phyloP scores from a whole-genome alignment of 2,113 vertebrate genomes.

The Plotosus lineatus region DNA sequence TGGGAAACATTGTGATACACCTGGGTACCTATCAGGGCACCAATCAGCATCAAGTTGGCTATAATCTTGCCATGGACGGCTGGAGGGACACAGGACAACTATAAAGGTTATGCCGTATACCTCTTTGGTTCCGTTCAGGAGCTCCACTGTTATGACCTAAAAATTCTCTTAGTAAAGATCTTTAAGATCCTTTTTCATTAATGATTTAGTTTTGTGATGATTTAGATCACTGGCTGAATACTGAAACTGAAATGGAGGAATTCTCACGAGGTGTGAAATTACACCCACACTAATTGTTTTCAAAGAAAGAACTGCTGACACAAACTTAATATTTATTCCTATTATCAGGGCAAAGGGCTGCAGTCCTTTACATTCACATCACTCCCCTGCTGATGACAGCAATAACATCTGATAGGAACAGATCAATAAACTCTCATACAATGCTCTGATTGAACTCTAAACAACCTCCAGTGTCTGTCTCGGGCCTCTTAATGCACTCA shows the following conservation, averaged over 20 bases:
- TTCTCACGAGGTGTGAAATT: neutral
- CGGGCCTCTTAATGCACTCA: too few relatives aligned
- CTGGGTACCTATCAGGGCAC: too few relatives aligned
- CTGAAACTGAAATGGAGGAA: neutral
- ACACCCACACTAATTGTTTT: neutral
- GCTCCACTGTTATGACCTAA: too few relatives aligned
- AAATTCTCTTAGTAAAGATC: too few relatives aligned
- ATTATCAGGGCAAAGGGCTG: constrained; percentile 23
- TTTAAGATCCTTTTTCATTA: too few relatives aligned
- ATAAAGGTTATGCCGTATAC: too few relatives aligned
- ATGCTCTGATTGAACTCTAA: neutral
- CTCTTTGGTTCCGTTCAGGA: too few relatives aligned
- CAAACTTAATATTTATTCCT: neutral
- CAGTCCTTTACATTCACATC: constrained; percentile 4
- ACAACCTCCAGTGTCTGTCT: neutral
- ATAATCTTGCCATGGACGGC: too few relatives aligned
- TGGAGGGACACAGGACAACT: too few relatives aligned
- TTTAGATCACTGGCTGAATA: neutral
- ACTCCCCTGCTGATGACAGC: neutral
- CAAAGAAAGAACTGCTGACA: neutral
- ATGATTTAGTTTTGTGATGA: too few relatives aligned
- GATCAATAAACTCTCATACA: neutral
- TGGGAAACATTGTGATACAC: too few relatives aligned
- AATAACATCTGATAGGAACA: neutral
- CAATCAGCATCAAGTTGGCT: too few relatives aligned